Percentiles rank a stretch among this genome's conserved stretches.
phyloP scores from a whole-genome alignment of 2,888 invertebrate genomes.

The Campopleginae sp. region DNA sequence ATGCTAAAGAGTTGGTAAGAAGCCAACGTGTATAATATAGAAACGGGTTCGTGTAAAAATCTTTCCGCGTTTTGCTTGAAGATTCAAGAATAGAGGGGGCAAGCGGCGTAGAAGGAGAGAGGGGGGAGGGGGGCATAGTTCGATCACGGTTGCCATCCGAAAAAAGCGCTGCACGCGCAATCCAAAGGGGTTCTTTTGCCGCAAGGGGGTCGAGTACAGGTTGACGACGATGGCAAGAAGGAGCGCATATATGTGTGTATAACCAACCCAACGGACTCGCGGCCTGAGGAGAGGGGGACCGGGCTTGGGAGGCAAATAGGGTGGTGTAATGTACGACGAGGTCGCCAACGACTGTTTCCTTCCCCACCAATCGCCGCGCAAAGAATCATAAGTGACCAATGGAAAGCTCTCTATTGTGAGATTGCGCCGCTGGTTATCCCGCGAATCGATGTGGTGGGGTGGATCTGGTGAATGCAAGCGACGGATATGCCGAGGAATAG shows the following conservation, averaged over 20 bases:
- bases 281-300: neutral
- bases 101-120: neutral
- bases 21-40: neutral
- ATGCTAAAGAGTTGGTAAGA: neutral
- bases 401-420: constrained; percentile 67
- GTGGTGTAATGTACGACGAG: constrained; percentile 62
- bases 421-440: constrained; percentile 75
- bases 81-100: constrained; percentile 2
- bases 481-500: constrained; percentile 78
- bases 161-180: constrained; percentile 57
- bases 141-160: constrained; percentile 61
- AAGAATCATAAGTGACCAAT: constrained; percentile 67
- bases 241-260: constrained; percentile 40
- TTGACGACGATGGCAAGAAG: constrained; percentile 46
- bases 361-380: constrained; percentile 48
- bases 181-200: constrained; percentile 50
- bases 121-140: constrained; percentile 21
- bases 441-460: constrained; percentile 72
- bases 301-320: constrained; percentile 21
- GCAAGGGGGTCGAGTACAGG: constrained; percentile 62
- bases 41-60: constrained; percentile 15
- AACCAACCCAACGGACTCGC: constrained; percentile 15
- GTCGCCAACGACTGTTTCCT: constrained; percentile 65
- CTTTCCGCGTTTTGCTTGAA: constrained; percentile 37
- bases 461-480: constrained; percentile 76